Conservation (phyloP, 2,113 vertebrate species). For the Istiophorus platypterus region DNA sequence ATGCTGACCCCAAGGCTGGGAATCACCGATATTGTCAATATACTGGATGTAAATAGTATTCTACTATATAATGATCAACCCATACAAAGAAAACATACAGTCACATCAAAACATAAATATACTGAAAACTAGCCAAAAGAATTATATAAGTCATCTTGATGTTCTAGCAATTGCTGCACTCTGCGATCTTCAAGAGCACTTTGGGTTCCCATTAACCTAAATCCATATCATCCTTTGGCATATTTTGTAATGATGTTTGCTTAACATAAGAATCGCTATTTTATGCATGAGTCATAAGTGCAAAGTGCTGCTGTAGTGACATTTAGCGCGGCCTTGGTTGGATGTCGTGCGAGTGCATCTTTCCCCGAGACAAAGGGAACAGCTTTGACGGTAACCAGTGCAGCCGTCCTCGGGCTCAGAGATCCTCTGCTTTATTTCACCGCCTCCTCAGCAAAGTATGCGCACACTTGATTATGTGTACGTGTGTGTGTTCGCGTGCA, state of each 20-base stretch:
- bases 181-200: background rate
- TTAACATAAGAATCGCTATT: conserved; percentile 14
- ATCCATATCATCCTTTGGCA: conserved; percentile 5
- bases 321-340: conserved; percentile 27
- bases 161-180: too few species aligned
- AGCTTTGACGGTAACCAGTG: conserved; percentile 65
- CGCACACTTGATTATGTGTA: conserved; percentile 31
- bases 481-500: conserved; percentile 15
- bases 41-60: too few species aligned
- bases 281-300: conserved; percentile 31
- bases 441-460: conserved; percentile 52
- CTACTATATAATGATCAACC: too few species aligned
- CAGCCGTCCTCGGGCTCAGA: conserved; percentile 42
- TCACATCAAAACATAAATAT: background rate
- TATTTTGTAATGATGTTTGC: background rate
- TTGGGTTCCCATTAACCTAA: background rate
- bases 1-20: background rate
- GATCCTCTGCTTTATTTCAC: conserved; percentile 77
- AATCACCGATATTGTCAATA: too few species aligned
- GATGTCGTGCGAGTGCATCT: conserved; percentile 41
- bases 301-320: conserved; percentile 25
- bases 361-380: conserved; percentile 54
- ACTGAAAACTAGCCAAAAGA: background rate
- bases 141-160: background rate
- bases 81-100: too few species aligned